A percentile compares a stretch with the other conserved stretches of the same genome.
Evolutionary conservation across 92 coral and sea anemone species (phyloP).

Genomic region (Palythoa grandiflora): DNA sequence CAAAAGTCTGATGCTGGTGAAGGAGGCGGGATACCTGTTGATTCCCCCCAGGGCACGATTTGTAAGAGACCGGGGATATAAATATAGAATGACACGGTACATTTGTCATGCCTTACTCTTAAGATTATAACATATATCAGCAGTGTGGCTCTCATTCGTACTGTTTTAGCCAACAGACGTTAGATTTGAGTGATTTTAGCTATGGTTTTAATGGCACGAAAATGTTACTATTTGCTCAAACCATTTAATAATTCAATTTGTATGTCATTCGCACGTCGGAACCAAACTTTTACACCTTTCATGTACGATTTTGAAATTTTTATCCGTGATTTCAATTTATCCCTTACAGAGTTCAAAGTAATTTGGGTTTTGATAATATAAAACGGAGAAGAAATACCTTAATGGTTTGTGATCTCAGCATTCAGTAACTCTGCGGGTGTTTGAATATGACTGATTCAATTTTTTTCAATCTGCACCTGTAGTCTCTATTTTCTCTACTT

Average conservation of each 20-base stretch:
- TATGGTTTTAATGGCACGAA: not conserved
- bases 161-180: not conserved
- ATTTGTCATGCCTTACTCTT: no score
- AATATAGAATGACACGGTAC: not conserved
- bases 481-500: not conserved
- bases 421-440: slow-evolving; percentile 16
- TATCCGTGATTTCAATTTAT: not conserved
- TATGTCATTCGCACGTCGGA: not conserved
- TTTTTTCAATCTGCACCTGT: not conserved
- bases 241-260: not conserved
- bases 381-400: not conserved
- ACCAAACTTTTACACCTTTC: not conserved
- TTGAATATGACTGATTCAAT: slow-evolving; percentile 6
- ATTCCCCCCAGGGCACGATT: not conserved
- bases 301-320: not conserved
- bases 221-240: not conserved
- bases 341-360: not conserved
- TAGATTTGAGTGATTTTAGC: not conserved
- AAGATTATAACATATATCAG: no score
- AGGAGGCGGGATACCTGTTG: not conserved
- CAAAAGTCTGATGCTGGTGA: not conserved
- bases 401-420: not conserved
- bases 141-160: no score
- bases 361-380: not conserved
- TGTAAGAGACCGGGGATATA: not conserved